Evolutionary conservation across 2,797 vertebrate genomes (phyloP), one percentile per base, ranked within the genome.

Genomic region (Amazona finschi): DNA sequence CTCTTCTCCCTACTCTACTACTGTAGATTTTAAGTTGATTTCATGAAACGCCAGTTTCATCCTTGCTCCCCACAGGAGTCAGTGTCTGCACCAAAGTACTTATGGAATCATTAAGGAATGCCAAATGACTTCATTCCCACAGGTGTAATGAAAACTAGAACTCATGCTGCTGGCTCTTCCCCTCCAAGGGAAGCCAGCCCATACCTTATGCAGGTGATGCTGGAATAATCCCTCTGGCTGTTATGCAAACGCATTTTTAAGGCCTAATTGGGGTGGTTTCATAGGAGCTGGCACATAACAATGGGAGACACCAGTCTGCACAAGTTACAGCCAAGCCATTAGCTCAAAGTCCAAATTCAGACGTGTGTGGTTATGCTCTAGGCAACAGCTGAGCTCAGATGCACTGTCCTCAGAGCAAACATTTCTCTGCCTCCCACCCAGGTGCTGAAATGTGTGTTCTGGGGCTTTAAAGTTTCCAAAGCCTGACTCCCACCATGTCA

Each of bases 281-380:
- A 73, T 8, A n/a, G 64, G 24, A 86, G 24, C 31, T 70, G 84
- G 58, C 83, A 90, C 19, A 31, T 41, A 86, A 62, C 22, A 57
- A 27, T 6, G 5, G 49, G 19, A 78, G 55, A 28, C 39, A 73
- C 27, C 7, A 24, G 19, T 10, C 49, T 65, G 31, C 17, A 82
- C 15, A 31, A 85, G 11, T 36, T 25, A 61, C 0, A 17, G 62
- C 31, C 64, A 44, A 71, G 70, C 17, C 60, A 69, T 7, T 8
- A 21, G 24, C 28, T 5, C 36, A 21, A 82, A 86, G 33, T 31
- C n/a, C 39, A 73, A 82, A 82, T 13, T 15, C 66, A 84, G 73
- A 55, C 0, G 0, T 11, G 8, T 8, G 9, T 8, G 25, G 19
- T 19, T 33, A 33, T 6, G 36, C 22, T 4, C 41, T 21, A 21